Conservation (phyloP, 53 echinoderm and acorn worm species). For the Holothuria scabra region DNA sequence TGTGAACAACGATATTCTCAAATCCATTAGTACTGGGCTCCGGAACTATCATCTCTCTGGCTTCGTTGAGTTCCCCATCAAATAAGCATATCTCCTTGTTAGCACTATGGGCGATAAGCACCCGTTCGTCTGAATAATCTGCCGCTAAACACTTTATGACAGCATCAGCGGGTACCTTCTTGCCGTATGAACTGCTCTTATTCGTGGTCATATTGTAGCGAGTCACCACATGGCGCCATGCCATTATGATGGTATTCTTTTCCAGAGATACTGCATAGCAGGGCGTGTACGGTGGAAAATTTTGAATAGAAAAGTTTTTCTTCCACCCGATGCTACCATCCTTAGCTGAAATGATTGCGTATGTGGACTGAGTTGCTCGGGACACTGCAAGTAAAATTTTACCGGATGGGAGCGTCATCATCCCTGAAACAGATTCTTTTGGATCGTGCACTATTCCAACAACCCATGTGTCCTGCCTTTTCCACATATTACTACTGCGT, state of each 20-base stretch:
- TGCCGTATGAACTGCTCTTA: slow-evolving; percentile 26
- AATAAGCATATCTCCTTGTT: slow-evolving; percentile 18
- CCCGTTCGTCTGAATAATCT: slow-evolving; percentile 14
- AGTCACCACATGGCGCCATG: slow-evolving; percentile 30
- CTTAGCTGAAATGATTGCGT: slow-evolving; percentile 30
- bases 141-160: slow-evolving; percentile 2
- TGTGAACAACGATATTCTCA: background rate
- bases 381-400: slow-evolving; percentile 21
- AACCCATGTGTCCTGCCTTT: slow-evolving; percentile 5
- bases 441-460: slow-evolving; percentile 6
- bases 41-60: slow-evolving; percentile 8
- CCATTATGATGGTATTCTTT: slow-evolving; percentile 33
- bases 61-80: slow-evolving; percentile 26
- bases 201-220: background rate
- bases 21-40: background rate
- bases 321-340: slow-evolving; percentile 42
- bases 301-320: slow-evolving; percentile 43
- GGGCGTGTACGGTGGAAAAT: slow-evolving; percentile 31
- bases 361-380: slow-evolving; percentile 17
- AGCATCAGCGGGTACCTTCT: slow-evolving; percentile 4
- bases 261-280: slow-evolving; percentile 20
- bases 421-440: slow-evolving; percentile 3
- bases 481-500: background rate
- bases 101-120: slow-evolving; percentile 3
- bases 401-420: slow-evolving; percentile 11